These are phyloP conservation scores for Elachura formosa DNA, from an alignment of 2,113 vertebrate species.

Conservation along the genomic window DNA sequence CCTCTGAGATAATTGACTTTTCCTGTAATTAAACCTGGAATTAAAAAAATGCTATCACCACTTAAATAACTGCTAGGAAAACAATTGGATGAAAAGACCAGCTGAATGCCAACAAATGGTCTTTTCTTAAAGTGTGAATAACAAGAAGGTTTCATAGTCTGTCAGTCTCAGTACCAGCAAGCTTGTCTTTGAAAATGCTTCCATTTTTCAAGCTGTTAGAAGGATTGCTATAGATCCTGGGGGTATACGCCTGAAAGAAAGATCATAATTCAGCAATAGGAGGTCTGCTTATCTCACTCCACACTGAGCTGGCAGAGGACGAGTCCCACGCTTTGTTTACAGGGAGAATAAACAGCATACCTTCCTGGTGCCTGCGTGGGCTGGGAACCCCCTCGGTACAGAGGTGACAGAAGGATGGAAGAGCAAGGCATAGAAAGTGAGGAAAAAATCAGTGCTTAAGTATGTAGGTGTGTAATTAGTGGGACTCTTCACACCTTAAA, in stretches of 20 bases:
- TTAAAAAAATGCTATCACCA: conserved; percentile 35
- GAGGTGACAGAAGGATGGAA: background rate
- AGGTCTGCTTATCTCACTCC: conserved; percentile 69
- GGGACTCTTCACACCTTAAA: conserved; percentile 15
- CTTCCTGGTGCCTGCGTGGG: conserved; percentile 12
- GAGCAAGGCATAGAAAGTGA: background rate
- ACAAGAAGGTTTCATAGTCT: conserved; percentile 57
- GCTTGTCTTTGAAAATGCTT: conserved; percentile 65
- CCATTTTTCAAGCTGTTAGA: conserved; percentile 70
- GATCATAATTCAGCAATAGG: conserved; percentile 73
- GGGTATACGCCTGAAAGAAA: conserved; percentile 67
- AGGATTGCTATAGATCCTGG: conserved; percentile 65
- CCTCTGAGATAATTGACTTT: conserved; percentile 27
- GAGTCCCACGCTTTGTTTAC: conserved; percentile 48
- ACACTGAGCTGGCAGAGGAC: conserved; percentile 54
- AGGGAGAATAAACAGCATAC: conserved; percentile 33
- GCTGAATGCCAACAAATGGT: conserved; percentile 38
- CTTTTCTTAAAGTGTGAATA: conserved; percentile 55
- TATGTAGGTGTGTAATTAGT: conserved; percentile 36
- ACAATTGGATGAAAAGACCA: conserved; percentile 45
- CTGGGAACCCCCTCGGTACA: background rate
- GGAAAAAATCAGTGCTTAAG: background rate
- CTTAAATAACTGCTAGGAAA: conserved; percentile 26
- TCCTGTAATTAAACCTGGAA: conserved; percentile 31
- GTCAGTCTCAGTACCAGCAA: conserved; percentile 50